Evolutionary conservation across 2,888 invertebrate species (phyloP), one percentile per base, ranked within the genome.

Genomic region (Melitaea athalia): DNA sequence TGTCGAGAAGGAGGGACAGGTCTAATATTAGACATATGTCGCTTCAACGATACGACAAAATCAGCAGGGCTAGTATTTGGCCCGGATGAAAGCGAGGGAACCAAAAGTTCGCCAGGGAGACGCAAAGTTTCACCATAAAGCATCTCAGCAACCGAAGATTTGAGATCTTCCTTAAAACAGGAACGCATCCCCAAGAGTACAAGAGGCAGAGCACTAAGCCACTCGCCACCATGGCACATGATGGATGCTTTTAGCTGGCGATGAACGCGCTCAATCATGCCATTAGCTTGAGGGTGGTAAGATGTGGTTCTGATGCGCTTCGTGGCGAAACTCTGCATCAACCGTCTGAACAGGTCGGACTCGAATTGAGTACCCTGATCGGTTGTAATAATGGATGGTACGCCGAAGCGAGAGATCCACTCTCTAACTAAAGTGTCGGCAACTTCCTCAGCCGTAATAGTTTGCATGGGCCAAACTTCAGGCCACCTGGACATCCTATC

Each of bases 211-310:
- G 72, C 55, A 5, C 24, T 7, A 0, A 45, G 3, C 72, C 73
- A 73, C 0, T 66, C 59, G 11, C 52, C 62, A 0, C 17, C 8
- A 79, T 75, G 75, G 86, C 89, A 63, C 64, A 72, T 72, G 0
- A 74, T 17, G 4, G 72, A 59, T 0, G 70, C 67, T 31, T 72
- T 72, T 7, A 89, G 71, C 8, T 79, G 76, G 1, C 87, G 74
- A 70, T 89, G 86, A 61, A 80, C 81, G 5, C 86, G 72, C 71
- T 89, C 86, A 5, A 89, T 78, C 63, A 86, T 76, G 0, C 85
- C 43, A 11, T 43, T 43, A 43, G 43, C 8, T 11, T 87, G 64
- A 89, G 88, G 0, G 82, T 72, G 55, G 79, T 76, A 38, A 86
- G 80, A 68, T 12, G 49, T 49, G 10, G 49, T 49, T 12, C 49